phyloP scores from a whole-genome alignment of 92 coral and sea anemone species.

The Chrysogorgia sp. region DNA sequence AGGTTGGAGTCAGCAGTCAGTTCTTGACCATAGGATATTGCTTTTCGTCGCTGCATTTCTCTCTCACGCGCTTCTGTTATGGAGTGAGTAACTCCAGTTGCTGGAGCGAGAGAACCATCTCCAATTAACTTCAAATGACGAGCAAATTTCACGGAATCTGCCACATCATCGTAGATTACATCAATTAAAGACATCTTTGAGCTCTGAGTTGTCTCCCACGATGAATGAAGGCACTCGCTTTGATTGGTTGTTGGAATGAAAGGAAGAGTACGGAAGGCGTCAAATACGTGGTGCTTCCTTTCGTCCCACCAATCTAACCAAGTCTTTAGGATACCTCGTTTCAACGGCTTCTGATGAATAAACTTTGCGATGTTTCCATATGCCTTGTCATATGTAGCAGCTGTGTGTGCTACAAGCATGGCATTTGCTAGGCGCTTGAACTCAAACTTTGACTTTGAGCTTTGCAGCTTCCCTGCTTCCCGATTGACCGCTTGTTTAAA shows the following conservation, averaged over 20 bases:
- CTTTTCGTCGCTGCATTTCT: slow-evolving; percentile 35
- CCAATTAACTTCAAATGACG: slow-evolving; percentile 23
- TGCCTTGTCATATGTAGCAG: slow-evolving; percentile 23
- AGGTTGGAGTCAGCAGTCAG: slow-evolving; percentile 6
- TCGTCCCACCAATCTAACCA: slow-evolving; percentile 53
- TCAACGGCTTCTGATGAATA: slow-evolving; percentile 23
- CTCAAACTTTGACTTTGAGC: slow-evolving; percentile 19
- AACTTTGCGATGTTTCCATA: slow-evolving; percentile 37
- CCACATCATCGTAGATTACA: slow-evolving; percentile 38
- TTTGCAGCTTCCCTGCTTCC: slow-evolving; percentile 32
- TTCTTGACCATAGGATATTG: slow-evolving; percentile 14
- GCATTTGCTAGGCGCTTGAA: slow-evolving; percentile 38
- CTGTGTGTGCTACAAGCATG: slow-evolving; percentile 28
- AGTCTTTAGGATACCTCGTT: slow-evolving; percentile 26
- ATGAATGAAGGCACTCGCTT: slow-evolving; percentile 35
- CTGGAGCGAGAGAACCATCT: slow-evolving; percentile 28
- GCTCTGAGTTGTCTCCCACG: slow-evolving; percentile 31
- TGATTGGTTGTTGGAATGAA: slow-evolving; percentile 38
- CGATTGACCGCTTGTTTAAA: slow-evolving; percentile 42
- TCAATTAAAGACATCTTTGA: slow-evolving; percentile 40
- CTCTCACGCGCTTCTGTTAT: slow-evolving; percentile 25
- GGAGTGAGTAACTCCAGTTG: neutral
- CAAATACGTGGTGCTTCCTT: slow-evolving; percentile 31
- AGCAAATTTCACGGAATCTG: slow-evolving; percentile 46
- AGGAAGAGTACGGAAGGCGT: slow-evolving; percentile 38